Percentiles rank a stretch among this genome's conserved stretches.
These are phyloP conservation scores for Baronia brevicornis DNA, from an alignment of 2,888 invertebrate species.

Conservation along the genomic window DNA sequence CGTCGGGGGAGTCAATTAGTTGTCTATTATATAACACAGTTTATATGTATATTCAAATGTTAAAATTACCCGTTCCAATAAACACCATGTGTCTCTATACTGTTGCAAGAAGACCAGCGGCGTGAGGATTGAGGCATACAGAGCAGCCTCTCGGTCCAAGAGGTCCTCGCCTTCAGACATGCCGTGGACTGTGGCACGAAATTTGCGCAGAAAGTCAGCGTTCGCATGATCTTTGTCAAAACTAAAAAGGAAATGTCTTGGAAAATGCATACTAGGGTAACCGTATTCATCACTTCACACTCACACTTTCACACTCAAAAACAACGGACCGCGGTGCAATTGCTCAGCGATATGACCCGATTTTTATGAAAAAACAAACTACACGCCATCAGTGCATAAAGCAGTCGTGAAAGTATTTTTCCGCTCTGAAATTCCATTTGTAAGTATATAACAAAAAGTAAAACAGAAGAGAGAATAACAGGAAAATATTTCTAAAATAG, in stretches of 20 bases:
- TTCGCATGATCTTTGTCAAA: constrained; percentile 57
- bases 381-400: background rate
- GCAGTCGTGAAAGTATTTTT: constrained; percentile 6
- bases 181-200: constrained; percentile 42
- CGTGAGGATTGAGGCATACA: constrained; percentile 49
- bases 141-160: constrained; percentile 51
- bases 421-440: constrained; percentile 6
- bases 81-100: constrained; percentile 56
- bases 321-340: too few relatives aligned
- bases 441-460: too few relatives aligned
- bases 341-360: too few relatives aligned
- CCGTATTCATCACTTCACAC: constrained; percentile 3
- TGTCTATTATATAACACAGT: too few relatives aligned
- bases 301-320: constrained; percentile 8
- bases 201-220: constrained; percentile 51
- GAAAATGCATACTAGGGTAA: constrained; percentile 4
- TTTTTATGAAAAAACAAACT: too few relatives aligned
- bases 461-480: too few relatives aligned
- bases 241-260: constrained; percentile 26
- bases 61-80: constrained; percentile 48
- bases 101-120: constrained; percentile 55
- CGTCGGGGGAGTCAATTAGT: too few relatives aligned
- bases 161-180: constrained; percentile 49
- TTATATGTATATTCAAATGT: too few relatives aligned
- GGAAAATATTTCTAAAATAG: too few relatives aligned